Base-by-base conservation (phyloP, 2,888 invertebrate species). In the Dichetophora obliterata region DNA sequence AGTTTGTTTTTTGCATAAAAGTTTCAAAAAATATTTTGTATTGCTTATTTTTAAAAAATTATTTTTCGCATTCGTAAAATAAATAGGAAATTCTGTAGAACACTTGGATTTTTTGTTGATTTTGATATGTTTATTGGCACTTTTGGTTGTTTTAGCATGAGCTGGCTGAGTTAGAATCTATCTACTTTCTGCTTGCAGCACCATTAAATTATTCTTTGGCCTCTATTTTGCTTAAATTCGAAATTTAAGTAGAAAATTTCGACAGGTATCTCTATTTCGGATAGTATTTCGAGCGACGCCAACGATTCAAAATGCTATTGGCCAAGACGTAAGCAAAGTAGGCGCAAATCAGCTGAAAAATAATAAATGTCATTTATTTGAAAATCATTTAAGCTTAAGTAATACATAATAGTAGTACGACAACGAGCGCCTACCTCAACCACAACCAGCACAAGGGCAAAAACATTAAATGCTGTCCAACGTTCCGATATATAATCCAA, bases 241-340 rank as follows among this genome's bases (percentile, higher is more conserved):
- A 54, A 54, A n/a, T 19, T 54, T 54, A 4, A 31, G 34, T 5
- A 27, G n/a, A 16, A 31, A 31, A 19, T 9, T 54, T 19, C 11
- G 54, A n/a, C 2, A 48, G 76, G n/a, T n/a, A n/a, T n/a, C n/a
- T 72, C 80, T 85, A 87, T 82, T 87, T 87, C 19, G 86, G 78
- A 76, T 84, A 87, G 79, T 87, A 87, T 81, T 87, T 87, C 34
- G 86, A 87, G 75, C 86, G 87, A 75, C 86, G 84, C 87, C 87
- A 87, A 77, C 87, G 87, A 83, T 87, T 87, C 65, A 87, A 79
- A 81, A 87, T 87, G 77, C 87, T 87, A 65, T 87, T 83, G 75
- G 84, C 84, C 82, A 87, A 80, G 71, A 87, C 83, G 77, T 84
- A 87, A 27, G 87, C 85, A 70, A 87, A 77, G 27, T 82, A 68